Percentiles rank a stretch among this genome's conserved stretches.
These are phyloP conservation scores for Mus pahari DNA, from an alignment of 2,113 vertebrate species.

Conservation along the genomic window DNA sequence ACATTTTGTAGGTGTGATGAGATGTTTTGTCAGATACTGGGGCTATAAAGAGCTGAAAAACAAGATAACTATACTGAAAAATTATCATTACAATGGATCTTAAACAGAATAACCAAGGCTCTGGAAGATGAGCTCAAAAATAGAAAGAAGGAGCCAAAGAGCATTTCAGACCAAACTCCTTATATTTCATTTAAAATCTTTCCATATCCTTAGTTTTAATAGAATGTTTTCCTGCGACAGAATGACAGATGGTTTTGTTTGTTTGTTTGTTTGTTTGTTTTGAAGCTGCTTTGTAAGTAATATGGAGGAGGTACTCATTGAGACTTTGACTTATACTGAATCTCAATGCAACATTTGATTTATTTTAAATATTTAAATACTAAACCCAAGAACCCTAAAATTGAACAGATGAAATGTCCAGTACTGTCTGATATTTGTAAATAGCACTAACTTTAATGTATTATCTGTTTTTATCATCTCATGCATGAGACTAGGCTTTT, in stretches of 20 bases:
- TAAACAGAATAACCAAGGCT: background rate
- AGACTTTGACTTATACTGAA: background rate
- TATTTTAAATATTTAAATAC: conserved; percentile 4
- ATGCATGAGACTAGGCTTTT: background rate
- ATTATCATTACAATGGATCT: background rate
- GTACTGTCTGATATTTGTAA: background rate
- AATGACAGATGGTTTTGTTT: background rate
- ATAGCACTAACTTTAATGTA: background rate
- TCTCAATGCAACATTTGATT: background rate
- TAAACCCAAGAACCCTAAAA: background rate
- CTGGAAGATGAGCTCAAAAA: background rate
- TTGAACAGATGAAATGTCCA: background rate
- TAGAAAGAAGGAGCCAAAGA: background rate
- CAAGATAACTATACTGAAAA: background rate
- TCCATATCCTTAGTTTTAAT: conserved; percentile 1
- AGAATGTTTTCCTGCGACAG: background rate
- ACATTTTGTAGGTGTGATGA: background rate
- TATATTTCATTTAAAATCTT: background rate
- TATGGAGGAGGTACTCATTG: background rate
- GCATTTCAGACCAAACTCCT: background rate
- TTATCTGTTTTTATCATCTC: background rate
- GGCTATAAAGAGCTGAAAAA: background rate
- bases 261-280: background rate
- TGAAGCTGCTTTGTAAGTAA: background rate
- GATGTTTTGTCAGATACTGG: background rate